Base-by-base conservation (phyloP, 2,888 invertebrate genomes). In the Tineola bisselliella region DNA sequence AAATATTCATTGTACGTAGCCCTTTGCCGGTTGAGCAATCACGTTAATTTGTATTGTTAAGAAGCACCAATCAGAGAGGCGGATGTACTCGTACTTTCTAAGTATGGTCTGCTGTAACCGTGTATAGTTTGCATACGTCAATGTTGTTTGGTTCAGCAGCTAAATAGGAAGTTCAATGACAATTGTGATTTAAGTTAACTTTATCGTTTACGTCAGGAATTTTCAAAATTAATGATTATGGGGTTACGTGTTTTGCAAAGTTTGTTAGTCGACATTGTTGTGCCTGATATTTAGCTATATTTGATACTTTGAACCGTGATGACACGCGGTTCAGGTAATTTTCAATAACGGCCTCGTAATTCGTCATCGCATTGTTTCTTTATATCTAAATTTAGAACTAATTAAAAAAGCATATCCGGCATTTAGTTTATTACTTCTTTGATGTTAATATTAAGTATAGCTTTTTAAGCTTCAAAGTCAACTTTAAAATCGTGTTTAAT, bases 81-180 rank as follows among this genome's bases (percentile, higher is more conserved):
- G 71, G 74, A 72, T n/a, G n/a, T n/a, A n/a, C n/a, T 68, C 25
- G 67, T 69, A 54, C 77, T 84, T 81, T 81, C 80, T 76, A 75
- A 54, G 5, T 54, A 54, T 54, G 17, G 48, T 48, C 15, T 48
- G 43, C 8, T 15, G 17, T 38, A 38, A 10, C 10, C 10, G 11
- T 10, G 10, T 10, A n/a, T 38, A 38, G 6, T 38, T 38, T 38
- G 38, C 38, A n/a, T 38, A 38, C 38, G 38, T 38, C 38, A 38
- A 38, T 12, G 6, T 38, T 38, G 38, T n/a, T n/a, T 38, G 38
- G 2, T 25, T 25, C 25, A 6, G 25, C 25, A 4, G 25, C 25
- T 25, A 25, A 6, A 38, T 38, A 10, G 38, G 38, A 38, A 38
- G 38, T 38, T 38, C 38, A 38, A n/a, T 38, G 38, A 10, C 38